Evolutionary conservation across 2,888 invertebrate species (phyloP).

Genomic region (Carterocephalus palaemon): DNA sequence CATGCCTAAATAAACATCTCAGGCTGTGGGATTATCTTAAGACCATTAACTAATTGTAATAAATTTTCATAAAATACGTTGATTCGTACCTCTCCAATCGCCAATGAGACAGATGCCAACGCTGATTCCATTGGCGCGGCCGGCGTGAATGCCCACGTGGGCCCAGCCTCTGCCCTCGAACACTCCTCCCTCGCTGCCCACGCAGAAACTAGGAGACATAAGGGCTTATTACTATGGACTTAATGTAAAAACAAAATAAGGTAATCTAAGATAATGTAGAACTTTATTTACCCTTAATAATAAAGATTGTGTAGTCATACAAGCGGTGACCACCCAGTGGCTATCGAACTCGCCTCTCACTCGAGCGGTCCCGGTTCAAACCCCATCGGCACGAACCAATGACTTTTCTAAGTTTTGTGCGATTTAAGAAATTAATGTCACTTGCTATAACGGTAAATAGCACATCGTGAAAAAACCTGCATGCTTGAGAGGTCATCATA

Average conservation of each 20-base stretch:
- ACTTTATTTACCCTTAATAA: not conserved
- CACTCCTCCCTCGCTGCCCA: slow-evolving; percentile 85
- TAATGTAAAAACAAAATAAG: too few species aligned
- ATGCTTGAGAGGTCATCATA: too few species aligned
- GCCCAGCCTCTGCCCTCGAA: slow-evolving; percentile 86
- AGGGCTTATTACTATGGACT: too few species aligned
- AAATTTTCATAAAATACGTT: too few species aligned
- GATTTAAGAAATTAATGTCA: too few species aligned
- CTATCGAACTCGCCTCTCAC: too few species aligned
- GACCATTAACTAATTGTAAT: too few species aligned
- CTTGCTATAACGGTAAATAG: not conserved
- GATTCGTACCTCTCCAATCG: slow-evolving; percentile 83
- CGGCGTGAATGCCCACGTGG: slow-evolving; percentile 84
- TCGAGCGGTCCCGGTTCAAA: too few species aligned
- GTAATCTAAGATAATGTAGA: not conserved
- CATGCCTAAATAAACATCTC: too few species aligned
- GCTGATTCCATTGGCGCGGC: slow-evolving; percentile 79
- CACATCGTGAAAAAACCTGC: not conserved
- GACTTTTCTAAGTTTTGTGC: too few species aligned
- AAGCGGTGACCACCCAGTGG: not conserved
- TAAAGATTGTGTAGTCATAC: not conserved
- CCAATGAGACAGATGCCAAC: slow-evolving; percentile 85
- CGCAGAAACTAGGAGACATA: slow-evolving; percentile 77
- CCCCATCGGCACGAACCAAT: too few species aligned
- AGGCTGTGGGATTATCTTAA: too few species aligned